phyloP scores from a whole-genome alignment of 2,888 invertebrate genomes.

The Atrina japonica region DNA sequence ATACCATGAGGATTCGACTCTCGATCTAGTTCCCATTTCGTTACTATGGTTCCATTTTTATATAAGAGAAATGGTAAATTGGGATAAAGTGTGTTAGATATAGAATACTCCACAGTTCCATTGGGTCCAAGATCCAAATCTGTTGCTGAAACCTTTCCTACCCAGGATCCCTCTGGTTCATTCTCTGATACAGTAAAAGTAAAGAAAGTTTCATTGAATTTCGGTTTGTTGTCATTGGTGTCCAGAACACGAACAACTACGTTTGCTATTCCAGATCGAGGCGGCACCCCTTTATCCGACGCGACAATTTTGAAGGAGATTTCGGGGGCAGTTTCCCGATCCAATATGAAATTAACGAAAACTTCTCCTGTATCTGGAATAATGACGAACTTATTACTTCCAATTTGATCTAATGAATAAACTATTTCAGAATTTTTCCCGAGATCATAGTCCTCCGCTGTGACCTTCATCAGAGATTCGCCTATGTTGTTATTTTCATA shows the following conservation, averaged over 20 bases:
- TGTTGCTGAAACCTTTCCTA: slow-evolving; percentile 52
- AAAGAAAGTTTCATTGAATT: slow-evolving; percentile 53
- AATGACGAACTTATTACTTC: slow-evolving; percentile 56
- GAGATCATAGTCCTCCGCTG: slow-evolving; percentile 60
- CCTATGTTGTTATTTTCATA: slow-evolving; percentile 66
- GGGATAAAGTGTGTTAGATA: slow-evolving; percentile 39
- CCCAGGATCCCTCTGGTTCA: slow-evolving; percentile 38
- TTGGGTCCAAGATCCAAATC: slow-evolving; percentile 64
- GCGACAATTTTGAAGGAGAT: slow-evolving; percentile 60
- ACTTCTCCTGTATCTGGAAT: slow-evolving; percentile 63
- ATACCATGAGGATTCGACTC: slow-evolving; percentile 55
- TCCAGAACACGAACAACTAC: slow-evolving; percentile 54
- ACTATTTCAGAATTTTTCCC: slow-evolving; percentile 62
- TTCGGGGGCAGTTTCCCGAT: slow-evolving; percentile 61
- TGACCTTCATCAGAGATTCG: slow-evolving; percentile 55
- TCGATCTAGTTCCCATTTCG: slow-evolving; percentile 57
- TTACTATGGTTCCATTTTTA: slow-evolving; percentile 60
- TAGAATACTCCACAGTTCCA: slow-evolving; percentile 52
- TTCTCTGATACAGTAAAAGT: slow-evolving; percentile 57
- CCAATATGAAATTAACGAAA: slow-evolving; percentile 59
- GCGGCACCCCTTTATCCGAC: slow-evolving; percentile 55
- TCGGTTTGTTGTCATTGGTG: slow-evolving; percentile 56
- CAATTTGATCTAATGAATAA: slow-evolving; percentile 51
- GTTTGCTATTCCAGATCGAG: slow-evolving; percentile 44
- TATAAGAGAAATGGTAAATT: slow-evolving; percentile 57